Base-by-base conservation (phyloP, 2,113 vertebrate species). In the Oryzias woworae region DNA sequence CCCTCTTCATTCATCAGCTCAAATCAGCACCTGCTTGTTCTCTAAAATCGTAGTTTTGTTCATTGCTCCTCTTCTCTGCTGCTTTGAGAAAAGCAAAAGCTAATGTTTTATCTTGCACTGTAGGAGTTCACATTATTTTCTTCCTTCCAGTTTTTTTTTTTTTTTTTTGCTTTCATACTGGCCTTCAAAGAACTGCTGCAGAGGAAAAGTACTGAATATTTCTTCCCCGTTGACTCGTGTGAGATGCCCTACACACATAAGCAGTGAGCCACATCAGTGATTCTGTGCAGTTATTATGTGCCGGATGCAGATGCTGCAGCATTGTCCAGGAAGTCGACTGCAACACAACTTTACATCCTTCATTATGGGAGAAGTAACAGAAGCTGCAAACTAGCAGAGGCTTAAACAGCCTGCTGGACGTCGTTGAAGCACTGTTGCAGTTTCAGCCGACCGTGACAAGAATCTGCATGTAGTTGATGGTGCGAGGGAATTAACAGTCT, bases 251-350 rank as follows among this genome's bases (percentile, higher is more conserved):
- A 46, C 62, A 50, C 13, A 42, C 53, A 41, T 36, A 36, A 70
- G 71, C 59, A 69, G 59, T 72, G 78, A 79, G 77, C 66, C 76
- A 79, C 82, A 83, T 85, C 52, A 70, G 80, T 79, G 70, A 70
- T 58, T 71, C 67, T 14, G 17, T 57, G 62, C 26, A 14, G 4
- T 47, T 66, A 43, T 70, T 69, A 84, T 71, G 70, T 50, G 54
- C 68, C 45, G 41, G 48, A 56, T 63, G 52, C 63, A 73, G 58
- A 78, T 70, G 75, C 75, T 77, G 67, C 20, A 20, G 44, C 60
- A 23, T 54, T 64, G 69, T 70, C 24, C 23, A 66, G 72, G 52
- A 61, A 36, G 57, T 24, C 41, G 5, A 15, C 26, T 15, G 15
- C 10, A 41, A 62, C 59, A 58, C 24, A 52, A 76, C 71, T 62